These are phyloP conservation scores for Pyralis farinalis DNA, from an alignment of 2,888 invertebrate species.

Conservation along the genomic window DNA sequence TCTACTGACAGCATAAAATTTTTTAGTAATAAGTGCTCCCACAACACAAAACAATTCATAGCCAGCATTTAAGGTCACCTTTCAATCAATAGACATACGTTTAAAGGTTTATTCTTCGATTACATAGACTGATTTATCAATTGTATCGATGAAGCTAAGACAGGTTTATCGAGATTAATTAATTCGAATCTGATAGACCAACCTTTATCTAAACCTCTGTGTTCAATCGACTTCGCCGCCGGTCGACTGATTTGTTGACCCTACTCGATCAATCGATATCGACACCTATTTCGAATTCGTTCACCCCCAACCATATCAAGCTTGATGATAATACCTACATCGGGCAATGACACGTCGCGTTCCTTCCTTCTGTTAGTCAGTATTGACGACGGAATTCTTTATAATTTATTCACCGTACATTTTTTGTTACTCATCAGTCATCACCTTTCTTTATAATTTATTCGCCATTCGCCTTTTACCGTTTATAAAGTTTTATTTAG, in stretches of 20 bases:
- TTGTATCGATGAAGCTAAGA: too few species aligned
- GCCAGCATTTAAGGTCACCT: too few species aligned
- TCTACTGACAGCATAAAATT: too few species aligned
- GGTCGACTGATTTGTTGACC: conserved; percentile 30
- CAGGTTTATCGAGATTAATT: background rate
- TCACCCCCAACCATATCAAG: conserved; percentile 23
- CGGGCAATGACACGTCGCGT: conserved; percentile 6
- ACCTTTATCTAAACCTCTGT: conserved; percentile 1
- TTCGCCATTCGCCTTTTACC: too few species aligned
- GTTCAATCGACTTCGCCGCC: conserved; percentile 20
- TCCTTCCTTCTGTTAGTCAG: background rate
- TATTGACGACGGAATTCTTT: background rate
- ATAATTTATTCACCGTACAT: background rate
- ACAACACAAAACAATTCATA: too few species aligned
- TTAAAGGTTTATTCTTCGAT: too few species aligned
- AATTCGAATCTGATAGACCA: background rate
- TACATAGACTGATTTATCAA: too few species aligned
- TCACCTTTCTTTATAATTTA: too few species aligned
- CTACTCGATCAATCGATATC: conserved; percentile 28
- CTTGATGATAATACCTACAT: conserved; percentile 8
- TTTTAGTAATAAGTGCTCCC: too few species aligned
- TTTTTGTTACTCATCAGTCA: too few species aligned
- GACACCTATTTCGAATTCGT: conserved; percentile 30
- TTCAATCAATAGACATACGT: too few species aligned
- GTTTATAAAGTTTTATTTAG: background rate